Conservation (phyloP, 1,140 invertebrate species). For the Drosophila murphyi region DNA sequence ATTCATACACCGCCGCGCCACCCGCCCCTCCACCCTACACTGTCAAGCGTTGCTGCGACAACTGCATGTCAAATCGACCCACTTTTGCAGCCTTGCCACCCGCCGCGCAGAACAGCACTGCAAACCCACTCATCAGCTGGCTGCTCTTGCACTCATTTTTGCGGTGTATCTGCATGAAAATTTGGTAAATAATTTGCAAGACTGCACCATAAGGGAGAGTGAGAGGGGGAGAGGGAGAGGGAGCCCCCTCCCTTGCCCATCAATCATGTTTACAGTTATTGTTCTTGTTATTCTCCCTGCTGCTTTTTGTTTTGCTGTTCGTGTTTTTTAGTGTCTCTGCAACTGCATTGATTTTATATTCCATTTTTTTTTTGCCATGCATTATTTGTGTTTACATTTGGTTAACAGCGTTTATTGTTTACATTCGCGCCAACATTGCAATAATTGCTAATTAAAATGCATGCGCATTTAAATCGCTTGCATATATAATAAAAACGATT, state of each 20-base stretch:
- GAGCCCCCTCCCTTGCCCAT: slow-evolving; percentile 25
- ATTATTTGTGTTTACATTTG: slow-evolving; percentile 66
- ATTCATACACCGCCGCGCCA: slow-evolving; percentile 48
- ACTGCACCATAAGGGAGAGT: slow-evolving; percentile 5
- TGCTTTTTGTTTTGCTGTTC: slow-evolving; percentile 34
- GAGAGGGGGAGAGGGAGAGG: not conserved
- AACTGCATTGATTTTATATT: slow-evolving; percentile 71
- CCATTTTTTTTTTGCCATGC: slow-evolving; percentile 39
- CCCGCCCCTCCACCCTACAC: slow-evolving; percentile 7
- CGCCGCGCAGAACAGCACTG: not conserved
- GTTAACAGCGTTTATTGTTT: slow-evolving; percentile 41
- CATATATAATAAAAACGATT: not conserved
- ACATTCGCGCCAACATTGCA: slow-evolving; percentile 30
- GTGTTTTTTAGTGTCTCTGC: slow-evolving; percentile 68
- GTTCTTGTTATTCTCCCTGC: slow-evolving; percentile 24
- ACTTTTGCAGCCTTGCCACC: slow-evolving; percentile 58
- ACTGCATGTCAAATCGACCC: slow-evolving; percentile 80
- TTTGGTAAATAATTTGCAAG: slow-evolving; percentile 79
- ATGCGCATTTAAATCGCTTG: slow-evolving; percentile 20
- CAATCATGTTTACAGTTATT: slow-evolving; percentile 60
- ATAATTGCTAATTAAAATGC: slow-evolving; percentile 49
- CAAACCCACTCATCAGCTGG: slow-evolving; percentile 44
- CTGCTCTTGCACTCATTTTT: slow-evolving; percentile 76
- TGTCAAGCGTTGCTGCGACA: slow-evolving; percentile 73
- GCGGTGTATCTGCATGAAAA: slow-evolving; percentile 75